These are phyloP conservation scores for Macroramphosus scolopax DNA, from an alignment of 2,797 vertebrate genomes.

Conservation along the genomic window DNA sequence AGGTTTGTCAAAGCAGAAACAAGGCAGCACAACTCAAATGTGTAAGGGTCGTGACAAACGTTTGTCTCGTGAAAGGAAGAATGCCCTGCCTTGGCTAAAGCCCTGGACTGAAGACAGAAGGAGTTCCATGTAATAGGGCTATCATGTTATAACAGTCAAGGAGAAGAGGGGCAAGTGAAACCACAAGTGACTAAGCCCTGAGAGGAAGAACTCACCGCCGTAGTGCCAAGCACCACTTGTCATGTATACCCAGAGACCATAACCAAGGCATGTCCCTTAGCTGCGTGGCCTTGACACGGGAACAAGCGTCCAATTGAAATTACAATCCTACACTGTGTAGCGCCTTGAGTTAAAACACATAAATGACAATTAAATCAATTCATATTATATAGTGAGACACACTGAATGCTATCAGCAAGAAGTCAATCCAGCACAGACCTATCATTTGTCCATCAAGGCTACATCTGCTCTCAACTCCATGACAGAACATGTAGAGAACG, in stretches of 20 bases:
- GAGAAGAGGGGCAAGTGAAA: conserved; percentile 10
- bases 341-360: conserved; percentile 46
- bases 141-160: neutral
- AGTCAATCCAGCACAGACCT: conserved; percentile 17
- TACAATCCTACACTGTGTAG: conserved; percentile 17
- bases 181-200: conserved; percentile 16
- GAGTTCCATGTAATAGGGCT: neutral
- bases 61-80: neutral
- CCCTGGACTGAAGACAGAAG: neutral
- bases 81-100: no score
- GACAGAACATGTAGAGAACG: conserved; percentile 8
- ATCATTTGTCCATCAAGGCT: conserved; percentile 29
- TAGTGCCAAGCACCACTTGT: conserved; percentile 13
- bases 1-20: neutral
- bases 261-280: conserved; percentile 19
- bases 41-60: neutral
- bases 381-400: conserved; percentile 63
- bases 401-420: conserved; percentile 25
- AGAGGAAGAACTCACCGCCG: conserved; percentile 13
- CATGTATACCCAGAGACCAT: conserved; percentile 19
- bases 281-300: no score
- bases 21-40: neutral
- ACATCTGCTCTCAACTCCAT: conserved; percentile 6
- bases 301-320: conserved; percentile 35
- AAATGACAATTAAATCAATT: conserved; percentile 67